Base-by-base conservation (phyloP, 2,797 vertebrate genomes). In the Gallinago solitaria region DNA sequence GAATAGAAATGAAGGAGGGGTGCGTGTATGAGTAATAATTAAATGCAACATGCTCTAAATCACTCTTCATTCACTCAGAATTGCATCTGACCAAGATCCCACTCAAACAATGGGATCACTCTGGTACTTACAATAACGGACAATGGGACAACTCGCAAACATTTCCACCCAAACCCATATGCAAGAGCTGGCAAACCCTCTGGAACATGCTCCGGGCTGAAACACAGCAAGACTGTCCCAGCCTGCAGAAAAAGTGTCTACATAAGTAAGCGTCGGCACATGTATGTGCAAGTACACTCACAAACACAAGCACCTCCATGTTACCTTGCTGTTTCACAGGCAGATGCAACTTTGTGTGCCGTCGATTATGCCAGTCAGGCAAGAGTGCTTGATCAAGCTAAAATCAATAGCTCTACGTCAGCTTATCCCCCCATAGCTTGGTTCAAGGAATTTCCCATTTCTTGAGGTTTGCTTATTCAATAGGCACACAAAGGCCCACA, bases 201-300 rank as follows among this genome's bases (percentile, higher is more conserved):
- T 43, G n/a, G 57, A 91, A 90, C n/a, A 6, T 5, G 47, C 9
- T 50, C 30, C 6, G 6, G 73, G 37, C 47, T 69, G 54, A 85
- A 87, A 23, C n/a, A 75, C 32, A 64, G 64, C 30, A 83, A 48
- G 12, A 50, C 21, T 3, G 5, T 28, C 41, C 48, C 53, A 75
- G 50, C 11, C 51, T 81, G 41, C 41, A 50, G 64, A 47, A 87
- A 33, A 82, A 7, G 17, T 37, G 9, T 33, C 48, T 25, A 20
- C 35, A 5, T n/a, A 17, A 4, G 2, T 7, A 32, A 48, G 25
- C 0, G 4, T 16, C 9, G 2, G 0, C 18, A 16, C 7, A 2
- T 9, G 4, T 43, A 27, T 0, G 0, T 10, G 28, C 30, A 45
- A 0, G 2, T 13, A 32, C 6, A 9, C 18, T 33, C 21, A 3